Evolutionary conservation across 1,140 invertebrate genomes (phyloP), one percentile per base, ranked within the genome.

Genomic region (Zaprionus tsacasi): DNA sequence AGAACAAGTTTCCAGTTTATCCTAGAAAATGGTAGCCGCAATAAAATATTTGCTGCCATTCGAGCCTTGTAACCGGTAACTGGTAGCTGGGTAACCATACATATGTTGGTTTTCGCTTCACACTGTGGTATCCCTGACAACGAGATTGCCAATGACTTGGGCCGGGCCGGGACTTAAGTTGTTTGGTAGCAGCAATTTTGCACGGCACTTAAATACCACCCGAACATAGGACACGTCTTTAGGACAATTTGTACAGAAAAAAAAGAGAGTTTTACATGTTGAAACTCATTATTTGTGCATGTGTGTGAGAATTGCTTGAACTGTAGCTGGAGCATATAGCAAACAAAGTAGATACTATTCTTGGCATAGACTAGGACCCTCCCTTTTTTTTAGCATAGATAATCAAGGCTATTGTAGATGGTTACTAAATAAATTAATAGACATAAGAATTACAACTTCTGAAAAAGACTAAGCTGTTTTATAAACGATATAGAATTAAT

Each of bases 21-120:
- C 17, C 17, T 50, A 50, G 45, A 50, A 50, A 50, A 50, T 21
- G 15, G 45, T 21, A 50, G 45, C 40, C n/a, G 21, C 45, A 50
- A 50, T 50, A 25, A 50, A 50, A 50, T 50, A 50, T 50, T 50
- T 50, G 21, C 45, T 50, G 45, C 45, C 45, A 25, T 50, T 50
- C 45, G 45, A 25, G 45, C 45, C 17, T 50, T 50, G 45, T 50
- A 50, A 50, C 45, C 45, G 45, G 45, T 50, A 50, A 50, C 8
- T 50, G 45, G 45, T 50, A 50, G 45, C 45, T 50, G 45, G 45
- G 45, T 50, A 50, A 50, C 45, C 45, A 50, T 50, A 50, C 45
- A 50, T 50, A 50, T 50, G 45, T 50, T 50, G 45, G 45, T 50
- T 50, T 50, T 21, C 17, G 15, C 8, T 50, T 50, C 45, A 50